phyloP scores from a whole-genome alignment of 2,113 vertebrate genomes.

The Oryctolagus cuniculus region DNA sequence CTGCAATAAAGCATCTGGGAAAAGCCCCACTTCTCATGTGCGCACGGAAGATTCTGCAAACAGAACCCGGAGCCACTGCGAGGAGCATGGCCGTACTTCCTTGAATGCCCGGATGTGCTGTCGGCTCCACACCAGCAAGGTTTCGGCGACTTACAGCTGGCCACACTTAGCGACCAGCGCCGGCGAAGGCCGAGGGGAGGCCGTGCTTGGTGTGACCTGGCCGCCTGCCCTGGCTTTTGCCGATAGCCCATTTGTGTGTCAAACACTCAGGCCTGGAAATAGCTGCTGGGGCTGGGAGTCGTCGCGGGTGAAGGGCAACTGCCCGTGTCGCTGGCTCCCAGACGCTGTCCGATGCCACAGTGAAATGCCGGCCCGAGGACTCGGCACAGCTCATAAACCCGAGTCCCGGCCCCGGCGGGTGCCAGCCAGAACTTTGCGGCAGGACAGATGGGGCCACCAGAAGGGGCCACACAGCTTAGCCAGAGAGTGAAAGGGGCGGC shows the following conservation, averaged over 20 bases:
- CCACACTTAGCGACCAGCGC: slow-evolving; percentile 38
- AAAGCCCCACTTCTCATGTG: not conserved
- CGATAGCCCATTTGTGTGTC: slow-evolving; percentile 14
- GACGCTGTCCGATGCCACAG: not conserved
- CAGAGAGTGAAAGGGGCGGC: not conserved
- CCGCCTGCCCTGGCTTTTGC: not conserved
- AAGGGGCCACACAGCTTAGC: not conserved
- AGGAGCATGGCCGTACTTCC: not conserved
- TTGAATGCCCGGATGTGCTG: not conserved
- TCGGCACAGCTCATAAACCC: not conserved
- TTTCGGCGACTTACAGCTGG: slow-evolving; percentile 43
- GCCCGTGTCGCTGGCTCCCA: slow-evolving; percentile 47
- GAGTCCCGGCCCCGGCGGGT: not conserved
- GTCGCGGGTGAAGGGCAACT: slow-evolving; percentile 29
- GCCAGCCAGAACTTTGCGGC: not conserved
- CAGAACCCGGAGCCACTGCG: not conserved
- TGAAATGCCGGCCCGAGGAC: not conserved
- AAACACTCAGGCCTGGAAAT: slow-evolving; percentile 62
- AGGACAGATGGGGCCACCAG: not conserved
- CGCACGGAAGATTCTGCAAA: not conserved
- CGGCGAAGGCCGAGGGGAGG: not conserved
- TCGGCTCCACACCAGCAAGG: not conserved
- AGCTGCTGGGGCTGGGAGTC: slow-evolving; percentile 32
- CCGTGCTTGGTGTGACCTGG: not conserved
- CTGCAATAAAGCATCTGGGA: not conserved